A percentile compares a stretch with the other conserved stretches of the same genome.
These are phyloP conservation scores for Bothrops jararaca DNA, from an alignment of 2,113 vertebrate genomes.

Conservation along the genomic window DNA sequence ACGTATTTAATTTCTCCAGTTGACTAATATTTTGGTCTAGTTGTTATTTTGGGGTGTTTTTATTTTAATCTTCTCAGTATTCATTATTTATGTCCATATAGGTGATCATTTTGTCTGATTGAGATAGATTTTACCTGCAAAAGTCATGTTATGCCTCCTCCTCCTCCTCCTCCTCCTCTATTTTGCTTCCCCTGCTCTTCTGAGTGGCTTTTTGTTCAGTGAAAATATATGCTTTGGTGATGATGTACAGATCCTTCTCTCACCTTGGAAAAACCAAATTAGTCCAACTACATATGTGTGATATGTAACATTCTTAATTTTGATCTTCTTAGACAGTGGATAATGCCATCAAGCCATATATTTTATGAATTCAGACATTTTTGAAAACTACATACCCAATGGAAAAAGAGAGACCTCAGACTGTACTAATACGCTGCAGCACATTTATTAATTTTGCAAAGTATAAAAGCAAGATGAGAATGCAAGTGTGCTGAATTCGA, in stretches of 20 bases:
- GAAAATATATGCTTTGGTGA: conserved; percentile 45
- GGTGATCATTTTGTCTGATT: neutral
- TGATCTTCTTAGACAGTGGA: conserved; percentile 27
- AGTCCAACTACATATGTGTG: conserved; percentile 31
- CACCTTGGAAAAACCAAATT: conserved; percentile 36
- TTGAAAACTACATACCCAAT: conserved; percentile 48
- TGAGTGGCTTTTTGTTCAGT: conserved; percentile 40
- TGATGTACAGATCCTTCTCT: conserved; percentile 27
- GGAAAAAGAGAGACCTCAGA: conserved; percentile 30
- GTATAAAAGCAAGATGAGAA: conserved; percentile 31
- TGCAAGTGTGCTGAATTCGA: conserved; percentile 44
- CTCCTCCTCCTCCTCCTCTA: neutral
- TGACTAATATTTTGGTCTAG: neutral
- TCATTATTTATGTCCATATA: neutral
- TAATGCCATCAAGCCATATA: conserved; percentile 19
- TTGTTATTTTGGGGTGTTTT: neutral
- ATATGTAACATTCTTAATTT: neutral
- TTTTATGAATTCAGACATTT: conserved; percentile 39
- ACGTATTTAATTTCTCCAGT: neutral
- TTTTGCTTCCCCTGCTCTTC: conserved; percentile 23
- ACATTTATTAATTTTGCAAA: conserved; percentile 28
- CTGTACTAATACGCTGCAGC: conserved; percentile 40
- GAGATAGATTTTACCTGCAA: neutral
- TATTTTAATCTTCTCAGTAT: neutral
- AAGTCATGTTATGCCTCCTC: neutral